phyloP scores from a whole-genome alignment of 2,888 invertebrate species.

The Brenthis daphne region DNA sequence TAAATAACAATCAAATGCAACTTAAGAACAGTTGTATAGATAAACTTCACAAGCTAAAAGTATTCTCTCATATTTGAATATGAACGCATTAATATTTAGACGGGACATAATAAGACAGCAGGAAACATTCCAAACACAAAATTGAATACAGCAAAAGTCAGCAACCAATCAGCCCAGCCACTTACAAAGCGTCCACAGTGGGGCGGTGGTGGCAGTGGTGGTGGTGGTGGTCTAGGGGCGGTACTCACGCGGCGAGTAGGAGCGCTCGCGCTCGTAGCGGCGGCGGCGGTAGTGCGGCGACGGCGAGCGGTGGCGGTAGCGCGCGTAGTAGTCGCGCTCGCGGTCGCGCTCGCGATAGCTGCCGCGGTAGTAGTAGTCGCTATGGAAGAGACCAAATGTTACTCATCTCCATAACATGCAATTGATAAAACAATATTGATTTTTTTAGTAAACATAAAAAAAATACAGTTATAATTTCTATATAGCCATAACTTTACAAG shows the following conservation, averaged over 20 bases:
- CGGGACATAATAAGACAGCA: neutral
- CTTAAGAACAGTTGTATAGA: too few species aligned
- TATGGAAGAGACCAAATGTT: conserved; percentile 26
- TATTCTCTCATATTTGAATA: too few species aligned
- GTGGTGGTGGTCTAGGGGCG: conserved; percentile 46
- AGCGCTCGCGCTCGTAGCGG: conserved; percentile 89
- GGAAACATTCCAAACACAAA: too few species aligned
- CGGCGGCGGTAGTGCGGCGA: conserved; percentile 88
- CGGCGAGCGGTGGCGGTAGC: conserved; percentile 84
- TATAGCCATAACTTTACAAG: too few species aligned
- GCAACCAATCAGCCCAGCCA: too few species aligned
- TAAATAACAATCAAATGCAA: too few species aligned
- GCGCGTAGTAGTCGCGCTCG: conserved; percentile 78
- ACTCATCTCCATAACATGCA: too few species aligned
- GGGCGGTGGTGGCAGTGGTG: neutral
- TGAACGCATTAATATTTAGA: too few species aligned
- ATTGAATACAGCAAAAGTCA: too few species aligned
- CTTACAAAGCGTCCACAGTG: neutral
- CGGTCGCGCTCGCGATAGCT: conserved; percentile 80
- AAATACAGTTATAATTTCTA: too few species aligned
- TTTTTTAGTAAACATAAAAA: too few species aligned
- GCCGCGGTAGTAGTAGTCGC: conserved; percentile 71
- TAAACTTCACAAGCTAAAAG: too few species aligned
- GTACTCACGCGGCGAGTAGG: conserved; percentile 91
- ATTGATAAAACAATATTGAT: neutral